Evolutionary conservation across 2,113 vertebrate species (phyloP), one percentile per base, ranked within the genome.

Genomic region (Lucifuga dentata): DNA sequence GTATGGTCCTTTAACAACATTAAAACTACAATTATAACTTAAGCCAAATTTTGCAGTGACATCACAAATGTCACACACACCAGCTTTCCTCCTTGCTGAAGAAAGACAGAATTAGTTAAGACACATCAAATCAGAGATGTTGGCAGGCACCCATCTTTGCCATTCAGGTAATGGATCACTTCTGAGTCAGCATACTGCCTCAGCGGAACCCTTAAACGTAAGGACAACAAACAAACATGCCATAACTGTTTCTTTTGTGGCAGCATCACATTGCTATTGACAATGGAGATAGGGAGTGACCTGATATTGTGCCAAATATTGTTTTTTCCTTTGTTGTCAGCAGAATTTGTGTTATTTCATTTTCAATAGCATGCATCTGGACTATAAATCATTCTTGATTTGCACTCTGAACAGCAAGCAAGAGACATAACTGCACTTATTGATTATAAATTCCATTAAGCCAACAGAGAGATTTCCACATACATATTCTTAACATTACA

Each of bases 161-260:
- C 29, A 60, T 76, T 67, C 50, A 46, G 20, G 65, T 32, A 66
- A 74, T 79, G 69, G 80, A 26, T 87, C 56, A 68, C 63, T 51
- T 85, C 73, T 82, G 87, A 89, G 84, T 86, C 82, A 85, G 84
- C 35, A 12, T 46, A 51, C 40, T 29, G 39, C 61, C 44, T 50
- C 15, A 40, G 24, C 16, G 17, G 65, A 65, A 29, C 10, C 23
- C 46, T 33, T 5, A 2, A 43, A 38, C 56, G 53, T 48, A 43
- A 66, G 20, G 19, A 56, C 15, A 64, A 8, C 16, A 64, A 45
- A 32, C 19, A 39, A 66, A 59, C 36, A 33, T 26, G 44, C 39
- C 15, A 1, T 5, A n/a, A 23, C 17, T 6, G n/a, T 46, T 65
- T 23, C 8, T 56, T 61, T 35, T 17, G 26, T 8, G 17, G 51